Evolutionary conservation across 2,797 vertebrate species (phyloP).

Genomic region (Sebastes kiyomatsui): DNA sequence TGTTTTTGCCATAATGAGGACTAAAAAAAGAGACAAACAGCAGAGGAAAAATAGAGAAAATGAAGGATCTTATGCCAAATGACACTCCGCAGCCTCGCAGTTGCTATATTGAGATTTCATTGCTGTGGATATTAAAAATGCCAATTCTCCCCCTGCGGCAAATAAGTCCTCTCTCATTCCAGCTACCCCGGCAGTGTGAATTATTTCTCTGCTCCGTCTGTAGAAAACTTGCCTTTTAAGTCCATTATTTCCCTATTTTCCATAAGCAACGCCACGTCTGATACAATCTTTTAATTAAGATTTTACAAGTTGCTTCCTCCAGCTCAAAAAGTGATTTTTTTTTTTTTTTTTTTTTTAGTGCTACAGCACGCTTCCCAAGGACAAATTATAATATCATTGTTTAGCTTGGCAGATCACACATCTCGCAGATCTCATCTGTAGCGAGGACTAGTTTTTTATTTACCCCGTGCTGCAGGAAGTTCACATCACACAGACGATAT

Average conservation of each 20-base stretch:
- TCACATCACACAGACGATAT: not conserved
- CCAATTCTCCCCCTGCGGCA: conserved; percentile 68
- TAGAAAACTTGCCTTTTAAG: conserved; percentile 76
- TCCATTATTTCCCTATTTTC: conserved; percentile 78
- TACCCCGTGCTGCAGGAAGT: conserved; percentile 26
- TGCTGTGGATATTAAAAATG: conserved; percentile 79
- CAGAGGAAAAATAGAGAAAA: conserved; percentile 43
- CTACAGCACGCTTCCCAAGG: conserved; percentile 65
- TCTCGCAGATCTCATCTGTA: conserved; percentile 51
- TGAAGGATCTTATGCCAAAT: conserved; percentile 49
- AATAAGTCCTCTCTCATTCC: conserved; percentile 71
- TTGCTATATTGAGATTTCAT: conserved; percentile 65
- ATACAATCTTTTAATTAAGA: conserved; percentile 86
- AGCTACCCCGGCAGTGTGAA: conserved; percentile 56
- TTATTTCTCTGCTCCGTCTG: conserved; percentile 65
- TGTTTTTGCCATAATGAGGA: conserved; percentile 73
- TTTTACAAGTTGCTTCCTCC: conserved; percentile 77
- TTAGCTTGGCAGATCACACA: conserved; percentile 61
- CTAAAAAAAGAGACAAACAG: conserved; percentile 56
- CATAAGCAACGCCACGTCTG: conserved; percentile 72
- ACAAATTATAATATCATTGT: conserved; percentile 68
- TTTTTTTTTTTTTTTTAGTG: conserved; percentile 1
- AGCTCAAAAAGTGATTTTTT: conserved; percentile 54
- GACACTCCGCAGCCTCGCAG: conserved; percentile 45
- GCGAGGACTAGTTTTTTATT: conserved; percentile 40